Base-by-base conservation (phyloP, 1,140 invertebrate genomes). In the Heterodera schachtii region DNA sequence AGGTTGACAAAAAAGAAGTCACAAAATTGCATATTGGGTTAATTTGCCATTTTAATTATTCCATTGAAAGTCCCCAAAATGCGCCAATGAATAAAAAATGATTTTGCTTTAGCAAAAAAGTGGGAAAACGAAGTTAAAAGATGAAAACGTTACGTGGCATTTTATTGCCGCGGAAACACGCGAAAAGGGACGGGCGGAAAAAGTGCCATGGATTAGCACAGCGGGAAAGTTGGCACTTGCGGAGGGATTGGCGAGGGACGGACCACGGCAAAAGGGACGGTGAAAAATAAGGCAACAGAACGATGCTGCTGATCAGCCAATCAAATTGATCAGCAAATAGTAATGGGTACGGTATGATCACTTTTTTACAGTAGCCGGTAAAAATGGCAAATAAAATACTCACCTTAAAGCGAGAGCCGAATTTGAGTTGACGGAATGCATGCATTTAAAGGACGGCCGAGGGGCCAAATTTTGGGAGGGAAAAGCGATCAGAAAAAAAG, bases 391-490 rank as follows among this genome's bases (percentile, higher is more conserved):
- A 31, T 52, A 6, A 52, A 52, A 8, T 3, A n/a, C 19, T 71
- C 31, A 71, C 69, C 69, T 71, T 71, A 31, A 71, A 71, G 31
- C 69, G 69, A 71, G 69, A 46, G 69, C 69, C 69, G 69, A 71
- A 46, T 5, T 71, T 71, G 69, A 71, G 69, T 31, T 71, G 69
- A 16, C 69, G 69, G 19, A 71, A 71, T 31, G 69, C 69, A 71
- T 71, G n/a, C 69, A 71, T 71, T 71, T 31, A 31, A 31, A 31
- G 31, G 31, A 43, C 9, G 16, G 3, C 9, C 3, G 13, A 6
- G 1, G 69, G 6, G 49, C 49, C 49, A 52, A 52, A 52, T 8
- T 52, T 43, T 41, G 69, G 9, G 31, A 71, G 69, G 69, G 16
- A 46, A 16, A 43, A 43, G 11, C 31, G 69, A 43, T 43, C 9